phyloP scores from a whole-genome alignment of 2,888 invertebrate species.

The Nomada ruficornis region DNA sequence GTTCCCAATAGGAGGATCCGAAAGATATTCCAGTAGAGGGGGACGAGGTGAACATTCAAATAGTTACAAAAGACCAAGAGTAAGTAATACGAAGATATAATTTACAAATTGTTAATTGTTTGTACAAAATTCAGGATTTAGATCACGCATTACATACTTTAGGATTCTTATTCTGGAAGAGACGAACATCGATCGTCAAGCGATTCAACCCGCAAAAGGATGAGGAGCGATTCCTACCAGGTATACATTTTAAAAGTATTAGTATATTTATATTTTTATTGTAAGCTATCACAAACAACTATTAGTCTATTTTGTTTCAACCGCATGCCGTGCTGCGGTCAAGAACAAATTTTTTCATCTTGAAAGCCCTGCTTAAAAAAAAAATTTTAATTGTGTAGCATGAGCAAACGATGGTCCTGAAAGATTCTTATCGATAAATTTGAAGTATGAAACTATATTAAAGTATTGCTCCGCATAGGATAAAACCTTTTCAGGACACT shows the following conservation, averaged over 20 bases:
- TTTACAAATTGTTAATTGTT: background rate
- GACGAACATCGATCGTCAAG: conserved; percentile 82
- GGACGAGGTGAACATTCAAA: conserved; percentile 81
- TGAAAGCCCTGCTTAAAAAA: conserved; percentile 57
- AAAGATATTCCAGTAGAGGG: conserved; percentile 80
- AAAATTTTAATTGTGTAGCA: conserved; percentile 42
- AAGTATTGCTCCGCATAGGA: conserved; percentile 39
- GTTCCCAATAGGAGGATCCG: conserved; percentile 73
- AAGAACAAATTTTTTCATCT: conserved; percentile 54
- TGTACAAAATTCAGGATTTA: background rate
- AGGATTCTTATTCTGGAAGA: conserved; percentile 81
- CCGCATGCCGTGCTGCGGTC: conserved; percentile 59
- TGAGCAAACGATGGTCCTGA: conserved; percentile 66
- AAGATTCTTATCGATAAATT: conserved; percentile 31
- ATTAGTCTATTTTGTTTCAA: conserved; percentile 59
- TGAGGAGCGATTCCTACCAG: conserved; percentile 82
- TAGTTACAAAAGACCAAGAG: conserved; percentile 81
- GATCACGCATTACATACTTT: conserved; percentile 7
- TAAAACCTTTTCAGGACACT: conserved; percentile 67
- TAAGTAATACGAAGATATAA: conserved; percentile 59
- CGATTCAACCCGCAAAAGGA: conserved; percentile 79
- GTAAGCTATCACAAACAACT: conserved; percentile 31
- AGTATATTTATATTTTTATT: conserved; percentile 28
- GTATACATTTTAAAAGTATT: conserved; percentile 71
- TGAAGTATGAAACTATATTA: conserved; percentile 26